Evolutionary conservation across 2,113 vertebrate species (phyloP).

Genomic region (Poeciliopsis retropinna): DNA sequence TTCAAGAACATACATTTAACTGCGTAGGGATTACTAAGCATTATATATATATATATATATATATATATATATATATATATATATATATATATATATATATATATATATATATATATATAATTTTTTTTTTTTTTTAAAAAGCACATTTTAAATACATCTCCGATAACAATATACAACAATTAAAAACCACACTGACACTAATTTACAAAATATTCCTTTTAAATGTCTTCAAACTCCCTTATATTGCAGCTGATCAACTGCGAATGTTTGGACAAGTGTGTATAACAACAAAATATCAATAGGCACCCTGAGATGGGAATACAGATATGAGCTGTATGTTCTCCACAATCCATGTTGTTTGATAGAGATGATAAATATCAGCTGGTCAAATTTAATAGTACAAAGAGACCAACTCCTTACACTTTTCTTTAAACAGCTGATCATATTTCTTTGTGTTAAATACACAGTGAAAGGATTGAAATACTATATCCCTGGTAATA

Average conservation of each 20-base stretch:
- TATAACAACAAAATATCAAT: constrained; percentile 42
- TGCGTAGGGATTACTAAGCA: constrained; percentile 25
- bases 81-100: neutral
- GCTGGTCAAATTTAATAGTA: constrained; percentile 10
- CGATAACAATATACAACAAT: constrained; percentile 61
- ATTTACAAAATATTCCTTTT: constrained; percentile 61
- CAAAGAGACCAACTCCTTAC: constrained; percentile 9
- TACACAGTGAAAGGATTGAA: constrained; percentile 47
- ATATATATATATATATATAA: neutral
- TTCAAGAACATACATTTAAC: constrained; percentile 22
- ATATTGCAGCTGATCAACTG: constrained; percentile 39
- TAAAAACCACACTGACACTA: constrained; percentile 65
- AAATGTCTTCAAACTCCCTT: constrained; percentile 57
- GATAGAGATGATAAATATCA: constrained; percentile 35
- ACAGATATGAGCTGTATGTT: constrained; percentile 52
- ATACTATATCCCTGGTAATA: constrained; percentile 20
- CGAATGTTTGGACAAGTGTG: constrained; percentile 29
- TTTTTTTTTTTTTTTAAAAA: neutral
- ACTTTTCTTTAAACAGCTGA: neutral
- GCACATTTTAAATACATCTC: constrained; percentile 52
- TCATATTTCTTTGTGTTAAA: constrained; percentile 28
- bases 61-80: constrained; percentile 9
- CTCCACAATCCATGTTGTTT: constrained; percentile 23
- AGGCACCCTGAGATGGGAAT: constrained; percentile 75
- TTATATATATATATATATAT: constrained; percentile 21